phyloP scores from a whole-genome alignment of 2,888 invertebrate genomes.

The Drosophila tanythrix region DNA sequence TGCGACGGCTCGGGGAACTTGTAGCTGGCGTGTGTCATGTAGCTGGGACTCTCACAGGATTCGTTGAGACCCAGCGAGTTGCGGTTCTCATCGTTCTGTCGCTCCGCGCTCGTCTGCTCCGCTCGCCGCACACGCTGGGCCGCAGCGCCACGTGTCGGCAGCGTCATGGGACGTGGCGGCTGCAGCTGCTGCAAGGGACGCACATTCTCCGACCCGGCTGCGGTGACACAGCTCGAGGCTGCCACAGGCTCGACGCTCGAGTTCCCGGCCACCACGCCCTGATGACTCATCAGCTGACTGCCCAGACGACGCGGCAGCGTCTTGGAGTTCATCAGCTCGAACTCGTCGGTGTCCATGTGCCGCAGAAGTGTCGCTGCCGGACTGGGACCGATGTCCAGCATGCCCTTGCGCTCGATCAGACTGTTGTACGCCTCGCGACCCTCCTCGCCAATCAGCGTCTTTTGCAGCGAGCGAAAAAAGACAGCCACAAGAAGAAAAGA shows the following conservation, averaged over 20 bases:
- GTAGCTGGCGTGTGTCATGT: conserved; percentile 82
- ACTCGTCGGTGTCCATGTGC: conserved; percentile 82
- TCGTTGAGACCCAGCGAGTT: conserved; percentile 52
- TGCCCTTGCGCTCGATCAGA: conserved; percentile 91
- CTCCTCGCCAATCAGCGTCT: conserved; percentile 94
- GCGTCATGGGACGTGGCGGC: conserved; percentile 83
- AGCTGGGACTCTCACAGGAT: conserved; percentile 85
- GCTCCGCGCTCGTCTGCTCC: conserved; percentile 52
- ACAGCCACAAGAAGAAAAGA: conserved; percentile 53
- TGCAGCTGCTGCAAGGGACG: conserved; percentile 61
- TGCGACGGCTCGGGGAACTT: conserved; percentile 78
- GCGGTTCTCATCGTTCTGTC: conserved; percentile 53
- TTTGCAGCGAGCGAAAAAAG: conserved; percentile 84
- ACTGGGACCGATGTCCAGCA: conserved; percentile 69
- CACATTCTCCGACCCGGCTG: conserved; percentile 18
- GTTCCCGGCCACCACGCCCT: conserved; percentile 3
- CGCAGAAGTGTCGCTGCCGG: conserved; percentile 78
- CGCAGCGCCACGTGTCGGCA: conserved; percentile 83
- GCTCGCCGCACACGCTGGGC: conserved; percentile 76
- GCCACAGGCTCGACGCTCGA: conserved; percentile 13
- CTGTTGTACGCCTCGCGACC: conserved; percentile 97
- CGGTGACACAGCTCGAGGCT: neutral
- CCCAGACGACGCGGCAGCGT: conserved; percentile 81
- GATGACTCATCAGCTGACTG: conserved; percentile 48
- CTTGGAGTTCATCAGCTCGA: conserved; percentile 79